Percentiles rank a stretch among this genome's conserved stretches.
phyloP scores from a whole-genome alignment of 2,797 vertebrate species.

The Liparis tanakae region DNA sequence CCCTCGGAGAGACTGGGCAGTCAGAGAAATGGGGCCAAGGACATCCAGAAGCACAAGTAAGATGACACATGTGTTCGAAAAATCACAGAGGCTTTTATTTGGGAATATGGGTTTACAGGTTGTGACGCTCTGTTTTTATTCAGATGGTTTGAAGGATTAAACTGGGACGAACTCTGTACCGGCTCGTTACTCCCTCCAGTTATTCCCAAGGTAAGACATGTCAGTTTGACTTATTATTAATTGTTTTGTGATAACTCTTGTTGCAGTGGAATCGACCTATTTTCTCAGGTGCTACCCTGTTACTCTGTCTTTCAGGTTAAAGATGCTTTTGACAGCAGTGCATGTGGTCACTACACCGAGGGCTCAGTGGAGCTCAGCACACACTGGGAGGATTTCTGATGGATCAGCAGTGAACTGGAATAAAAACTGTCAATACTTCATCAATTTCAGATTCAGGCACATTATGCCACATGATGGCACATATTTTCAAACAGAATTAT shows the following conservation, averaged over 20 bases:
- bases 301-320: constrained; percentile 55
- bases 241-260: constrained; percentile 11
- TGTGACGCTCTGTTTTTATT: constrained; percentile 46
- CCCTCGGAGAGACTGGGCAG: constrained; percentile 82
- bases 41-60: constrained; percentile 85
- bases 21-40: constrained; percentile 80
- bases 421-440: neutral
- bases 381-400: constrained; percentile 84
- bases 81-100: constrained; percentile 1
- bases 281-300: neutral
- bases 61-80: constrained; percentile 44
- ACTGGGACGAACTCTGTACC: constrained; percentile 81
- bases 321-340: constrained; percentile 53
- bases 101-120: constrained; percentile 23
- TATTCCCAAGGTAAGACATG: constrained; percentile 77
- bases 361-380: constrained; percentile 63
- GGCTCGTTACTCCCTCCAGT: constrained; percentile 74
- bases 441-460: constrained; percentile 30
- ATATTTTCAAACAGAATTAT: constrained; percentile 35
- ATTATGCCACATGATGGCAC: too few species aligned
- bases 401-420: neutral
- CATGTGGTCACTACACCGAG: constrained; percentile 57
- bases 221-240: neutral
- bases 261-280: neutral
- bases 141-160: constrained; percentile 86